Percentiles rank a stretch among this genome's conserved stretches.
These are phyloP conservation scores for Leptothorax acervorum DNA, from an alignment of 2,888 invertebrate species.

Conservation along the genomic window DNA sequence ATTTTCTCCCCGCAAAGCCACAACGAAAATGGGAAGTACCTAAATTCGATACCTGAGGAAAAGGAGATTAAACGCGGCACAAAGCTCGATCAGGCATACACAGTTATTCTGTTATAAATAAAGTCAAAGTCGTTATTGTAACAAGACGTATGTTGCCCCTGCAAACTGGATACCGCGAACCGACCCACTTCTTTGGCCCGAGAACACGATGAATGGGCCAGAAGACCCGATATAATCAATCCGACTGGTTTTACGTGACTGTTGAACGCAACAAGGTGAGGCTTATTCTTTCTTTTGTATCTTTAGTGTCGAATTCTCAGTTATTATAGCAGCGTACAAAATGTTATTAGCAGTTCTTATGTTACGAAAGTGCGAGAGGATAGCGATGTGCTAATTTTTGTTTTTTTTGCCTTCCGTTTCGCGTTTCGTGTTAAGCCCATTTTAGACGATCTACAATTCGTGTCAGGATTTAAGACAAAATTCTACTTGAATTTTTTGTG, in stretches of 20 bases:
- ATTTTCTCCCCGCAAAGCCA: background rate
- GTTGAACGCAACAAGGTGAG: slow-evolving; percentile 25
- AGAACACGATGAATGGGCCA: slow-evolving; percentile 37
- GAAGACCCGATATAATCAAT: slow-evolving; percentile 43
- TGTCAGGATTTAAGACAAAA: background rate
- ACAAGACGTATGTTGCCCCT: slow-evolving; percentile 66
- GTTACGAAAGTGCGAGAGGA: slow-evolving; percentile 5
- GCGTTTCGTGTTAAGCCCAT: background rate
- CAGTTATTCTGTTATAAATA: slow-evolving; percentile 69
- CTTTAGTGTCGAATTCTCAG: background rate
- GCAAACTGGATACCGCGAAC: slow-evolving; percentile 60
- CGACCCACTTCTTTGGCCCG: slow-evolving; percentile 71
- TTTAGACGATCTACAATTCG: background rate
- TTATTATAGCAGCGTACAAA: background rate
- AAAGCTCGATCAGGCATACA: slow-evolving; percentile 19
- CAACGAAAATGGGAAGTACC: background rate
- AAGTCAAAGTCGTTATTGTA: slow-evolving; percentile 71
- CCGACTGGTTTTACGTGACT: slow-evolving; percentile 45
- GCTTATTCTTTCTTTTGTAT: background rate
- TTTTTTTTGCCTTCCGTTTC: slow-evolving; percentile 1
- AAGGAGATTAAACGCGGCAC: background rate
- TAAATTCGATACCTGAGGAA: background rate
- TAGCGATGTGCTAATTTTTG: background rate
- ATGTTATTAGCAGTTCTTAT: slow-evolving; percentile 10
- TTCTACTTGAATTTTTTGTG: background rate